Evolutionary conservation across 2,888 invertebrate genomes (phyloP).

Genomic region (Polyploca ridens): DNA sequence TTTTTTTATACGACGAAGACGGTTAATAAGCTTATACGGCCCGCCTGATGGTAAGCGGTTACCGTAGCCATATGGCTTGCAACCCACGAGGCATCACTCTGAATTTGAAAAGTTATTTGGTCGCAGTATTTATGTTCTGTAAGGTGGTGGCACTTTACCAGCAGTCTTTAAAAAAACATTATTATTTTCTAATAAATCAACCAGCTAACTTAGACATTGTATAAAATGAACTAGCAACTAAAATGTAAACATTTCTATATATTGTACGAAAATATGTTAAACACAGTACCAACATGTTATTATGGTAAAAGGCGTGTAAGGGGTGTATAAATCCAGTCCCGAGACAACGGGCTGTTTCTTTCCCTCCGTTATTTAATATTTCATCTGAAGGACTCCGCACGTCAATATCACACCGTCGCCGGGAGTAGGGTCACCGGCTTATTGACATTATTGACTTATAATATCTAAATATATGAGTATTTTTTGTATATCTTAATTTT

Average conservation of each 20-base stretch:
- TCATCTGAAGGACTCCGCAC: conserved; percentile 36
- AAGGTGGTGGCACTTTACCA: too few relatives aligned
- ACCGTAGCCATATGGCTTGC: too few relatives aligned
- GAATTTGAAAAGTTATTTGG: too few relatives aligned
- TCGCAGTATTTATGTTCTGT: too few relatives aligned
- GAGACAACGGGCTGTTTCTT: conserved; percentile 29
- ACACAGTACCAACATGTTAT: not conserved
- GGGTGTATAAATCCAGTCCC: conserved; percentile 13
- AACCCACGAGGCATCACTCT: too few relatives aligned
- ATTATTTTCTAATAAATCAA: too few relatives aligned
- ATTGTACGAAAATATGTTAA: not conserved
- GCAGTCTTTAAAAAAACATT: not conserved
- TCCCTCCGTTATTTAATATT: conserved; percentile 41
- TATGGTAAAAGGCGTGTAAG: conserved; percentile 9
- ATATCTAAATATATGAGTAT: not conserved
- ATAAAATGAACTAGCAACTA: not conserved
- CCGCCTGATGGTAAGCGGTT: too few relatives aligned
- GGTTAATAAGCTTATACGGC: too few relatives aligned
- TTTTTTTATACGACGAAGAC: too few relatives aligned
- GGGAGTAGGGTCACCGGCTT: not conserved
- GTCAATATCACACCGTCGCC: conserved; percentile 39
- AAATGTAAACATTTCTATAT: not conserved
- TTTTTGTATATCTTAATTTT: not conserved
- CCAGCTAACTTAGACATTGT: not conserved
- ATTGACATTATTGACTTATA: not conserved